Base-by-base conservation (phyloP, 2,797 vertebrate species). In the Chanos chanos region DNA sequence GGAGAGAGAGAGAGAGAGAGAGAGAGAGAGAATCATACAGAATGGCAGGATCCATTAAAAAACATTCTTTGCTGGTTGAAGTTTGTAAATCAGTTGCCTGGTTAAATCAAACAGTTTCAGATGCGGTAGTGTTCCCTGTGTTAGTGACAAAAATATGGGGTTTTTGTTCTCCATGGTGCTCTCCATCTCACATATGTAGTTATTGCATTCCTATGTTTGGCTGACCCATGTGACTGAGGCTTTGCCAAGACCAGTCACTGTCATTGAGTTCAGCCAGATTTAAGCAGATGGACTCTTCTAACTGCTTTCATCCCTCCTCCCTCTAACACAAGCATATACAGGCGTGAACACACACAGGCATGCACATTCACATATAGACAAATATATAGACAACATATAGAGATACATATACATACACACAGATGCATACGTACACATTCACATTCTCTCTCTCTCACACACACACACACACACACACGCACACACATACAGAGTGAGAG, bases 251-350 rank as follows among this genome's bases (percentile, higher is more conserved):
- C n/a, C n/a, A 21, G 36, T 16, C 16, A 55, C 12, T 53, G 54
- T 60, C 9, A 30, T 57, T 50, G 33, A 56, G n/a, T 69, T 19
- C 34, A 25, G 9, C 59, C 53, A 47, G 50, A 49, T 70, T 48
- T 71, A 34, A 57, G 36, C 19, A 57, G 58, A 75, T 70, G 55
- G 70, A 51, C 27, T 49, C 62, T 68, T 48, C 18, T 53, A 37
- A 24, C 19, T 5, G 21, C 5, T 28, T 28, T 37, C 73, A 8
- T 2, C 3, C 9, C 25, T 44, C 16, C 3, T 49, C 27, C 53
- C 53, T 34, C 18, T 24, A 22, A 47, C 24, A 21, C 39, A 18
- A 21, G n/a, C 19, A 52, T 39, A 27, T 37, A 37, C n/a, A 27
- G 40, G 12, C 41, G 12, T 40, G 18, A 22, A 52, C 39, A 59